Conservation (phyloP, 2,888 invertebrate species). For the Drosophila percnosoma region DNA sequence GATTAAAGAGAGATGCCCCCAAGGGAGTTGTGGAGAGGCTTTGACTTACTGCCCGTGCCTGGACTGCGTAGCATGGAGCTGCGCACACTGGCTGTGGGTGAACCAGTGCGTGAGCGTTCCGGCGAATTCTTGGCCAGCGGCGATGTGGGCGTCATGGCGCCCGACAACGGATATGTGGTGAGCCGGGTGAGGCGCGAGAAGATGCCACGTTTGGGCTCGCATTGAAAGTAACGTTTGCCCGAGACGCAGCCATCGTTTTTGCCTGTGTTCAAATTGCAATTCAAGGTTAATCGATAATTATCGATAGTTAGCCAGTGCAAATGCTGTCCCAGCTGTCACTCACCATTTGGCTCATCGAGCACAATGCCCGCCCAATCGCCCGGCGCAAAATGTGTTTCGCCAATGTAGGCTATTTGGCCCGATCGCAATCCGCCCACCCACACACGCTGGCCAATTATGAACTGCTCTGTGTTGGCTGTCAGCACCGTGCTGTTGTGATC, state of each 20-base stretch:
- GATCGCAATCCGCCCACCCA: slow-evolving; percentile 97
- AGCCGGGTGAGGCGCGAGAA: slow-evolving; percentile 95
- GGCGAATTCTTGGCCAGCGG: slow-evolving; percentile 80
- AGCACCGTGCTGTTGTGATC: slow-evolving; percentile 93
- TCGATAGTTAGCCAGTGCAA: not conserved
- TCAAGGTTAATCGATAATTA: slow-evolving; percentile 15
- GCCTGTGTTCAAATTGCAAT: slow-evolving; percentile 86
- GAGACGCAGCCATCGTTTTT: slow-evolving; percentile 98
- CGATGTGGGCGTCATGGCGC: slow-evolving; percentile 85
- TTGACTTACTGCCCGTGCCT: slow-evolving; percentile 80
- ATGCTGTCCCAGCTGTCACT: slow-evolving; percentile 29
- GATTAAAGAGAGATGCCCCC: not conserved
- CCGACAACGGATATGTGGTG: slow-evolving; percentile 89
- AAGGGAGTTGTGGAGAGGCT: not conserved
- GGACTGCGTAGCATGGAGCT: slow-evolving; percentile 81
- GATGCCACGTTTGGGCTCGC: slow-evolving; percentile 95
- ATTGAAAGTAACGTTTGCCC: slow-evolving; percentile 96
- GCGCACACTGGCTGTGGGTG: slow-evolving; percentile 83
- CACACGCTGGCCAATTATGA: slow-evolving; percentile 97
- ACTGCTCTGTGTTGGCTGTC: slow-evolving; percentile 97
- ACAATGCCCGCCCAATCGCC: slow-evolving; percentile 99
- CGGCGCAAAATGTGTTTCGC: slow-evolving; percentile 98
- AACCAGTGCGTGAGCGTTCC: slow-evolving; percentile 83
- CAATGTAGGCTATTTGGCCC: slow-evolving; percentile 93
- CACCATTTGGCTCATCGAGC: slow-evolving; percentile 96